phyloP scores from a whole-genome alignment of 2,113 vertebrate genomes.

The Lepisosteus oculatus region DNA sequence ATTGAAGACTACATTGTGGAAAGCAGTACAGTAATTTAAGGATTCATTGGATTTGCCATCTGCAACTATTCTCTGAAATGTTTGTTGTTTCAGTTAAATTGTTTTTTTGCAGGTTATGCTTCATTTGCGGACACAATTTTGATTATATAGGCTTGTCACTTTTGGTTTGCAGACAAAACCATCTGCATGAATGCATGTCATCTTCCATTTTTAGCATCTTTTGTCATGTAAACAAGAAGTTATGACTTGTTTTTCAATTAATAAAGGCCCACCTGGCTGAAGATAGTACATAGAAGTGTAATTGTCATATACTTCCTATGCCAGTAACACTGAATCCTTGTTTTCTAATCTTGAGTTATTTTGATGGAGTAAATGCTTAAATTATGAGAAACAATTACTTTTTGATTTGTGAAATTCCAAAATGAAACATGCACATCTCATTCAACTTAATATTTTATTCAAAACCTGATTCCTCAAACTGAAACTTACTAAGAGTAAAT shows the following conservation, averaged over 20 bases:
- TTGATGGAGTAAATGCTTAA: too few relatives aligned
- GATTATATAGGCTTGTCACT: constrained; percentile 48
- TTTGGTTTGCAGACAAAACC: constrained; percentile 31
- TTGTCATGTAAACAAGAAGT: constrained; percentile 1
- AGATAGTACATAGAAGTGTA: too few relatives aligned
- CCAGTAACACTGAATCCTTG: too few relatives aligned
- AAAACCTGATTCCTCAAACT: too few relatives aligned
- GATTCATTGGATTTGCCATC: constrained; percentile 43
- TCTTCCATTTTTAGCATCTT: neutral
- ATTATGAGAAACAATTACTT: too few relatives aligned
- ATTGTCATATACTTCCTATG: too few relatives aligned
- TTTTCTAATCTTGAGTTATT: too few relatives aligned
- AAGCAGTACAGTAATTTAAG: constrained; percentile 33
- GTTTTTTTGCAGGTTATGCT: constrained; percentile 40
- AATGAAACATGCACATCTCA: too few relatives aligned
- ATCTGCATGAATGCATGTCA: constrained; percentile 25
- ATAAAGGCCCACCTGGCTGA: neutral
- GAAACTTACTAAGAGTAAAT: too few relatives aligned
- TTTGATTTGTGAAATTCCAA: too few relatives aligned
- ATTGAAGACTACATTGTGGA: constrained; percentile 1
- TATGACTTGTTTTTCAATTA: neutral
- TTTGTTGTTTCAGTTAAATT: constrained; percentile 43
- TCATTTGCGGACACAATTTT: constrained; percentile 36
- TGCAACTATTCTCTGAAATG: constrained; percentile 54
- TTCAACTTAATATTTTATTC: too few relatives aligned